A percentile compares a stretch with the other conserved stretches of the same genome.
Conservation (phyloP, 2,113 vertebrate genomes). For the Paradisaea rubra region DNA sequence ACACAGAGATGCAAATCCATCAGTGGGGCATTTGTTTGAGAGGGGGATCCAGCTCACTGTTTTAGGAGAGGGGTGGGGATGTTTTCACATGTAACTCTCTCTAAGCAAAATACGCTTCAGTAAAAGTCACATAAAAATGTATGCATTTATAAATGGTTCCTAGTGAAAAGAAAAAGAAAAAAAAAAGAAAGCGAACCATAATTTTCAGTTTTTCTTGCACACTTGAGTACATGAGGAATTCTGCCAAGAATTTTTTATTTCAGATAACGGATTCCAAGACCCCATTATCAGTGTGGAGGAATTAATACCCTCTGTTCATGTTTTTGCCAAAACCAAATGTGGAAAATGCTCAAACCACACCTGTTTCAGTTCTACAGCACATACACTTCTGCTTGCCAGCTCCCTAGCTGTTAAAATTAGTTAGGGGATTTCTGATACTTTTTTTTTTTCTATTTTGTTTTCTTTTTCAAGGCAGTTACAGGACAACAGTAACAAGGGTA, state of each 20-base stretch:
- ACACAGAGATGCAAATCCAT: not conserved
- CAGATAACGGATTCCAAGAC: constrained; percentile 9
- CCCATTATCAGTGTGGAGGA: not conserved
- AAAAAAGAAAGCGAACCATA: not conserved
- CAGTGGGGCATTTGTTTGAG: not conserved
- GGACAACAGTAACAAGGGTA: not conserved
- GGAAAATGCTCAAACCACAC: constrained; percentile 38
- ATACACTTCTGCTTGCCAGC: constrained; percentile 35
- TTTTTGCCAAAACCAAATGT: constrained; percentile 44
- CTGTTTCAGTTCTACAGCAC: not conserved
- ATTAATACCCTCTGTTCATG: constrained; percentile 43
- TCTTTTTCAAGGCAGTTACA: constrained; percentile 29
- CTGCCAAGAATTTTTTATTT: constrained; percentile 24
- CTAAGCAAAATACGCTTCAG: not conserved
- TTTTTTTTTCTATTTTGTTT: not conserved
- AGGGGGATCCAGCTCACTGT: not conserved
- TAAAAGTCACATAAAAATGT: not conserved
- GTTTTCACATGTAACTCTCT: not conserved
- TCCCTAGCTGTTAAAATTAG: constrained; percentile 64
- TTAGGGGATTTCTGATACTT: constrained; percentile 51
- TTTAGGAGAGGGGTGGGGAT: not conserved
- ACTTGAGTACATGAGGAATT: not conserved
- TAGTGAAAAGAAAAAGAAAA: not conserved
- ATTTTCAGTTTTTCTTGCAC: not conserved
- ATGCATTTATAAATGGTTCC: not conserved